Evolutionary conservation across 2,113 vertebrate species (phyloP).

Genomic region (Osmerus mordax): DNA sequence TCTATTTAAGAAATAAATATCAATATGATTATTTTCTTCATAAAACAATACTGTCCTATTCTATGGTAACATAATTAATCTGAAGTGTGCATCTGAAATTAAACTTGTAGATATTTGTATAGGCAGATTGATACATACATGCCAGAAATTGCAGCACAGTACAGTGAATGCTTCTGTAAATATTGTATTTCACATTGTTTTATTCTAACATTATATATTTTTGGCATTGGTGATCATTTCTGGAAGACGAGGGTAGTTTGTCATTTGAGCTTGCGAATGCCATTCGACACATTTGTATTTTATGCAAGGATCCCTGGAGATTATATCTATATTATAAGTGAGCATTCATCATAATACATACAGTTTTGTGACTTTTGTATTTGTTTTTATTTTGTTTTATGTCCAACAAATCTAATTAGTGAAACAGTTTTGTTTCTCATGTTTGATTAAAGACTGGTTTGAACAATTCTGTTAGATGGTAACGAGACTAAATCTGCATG

Average conservation of each 20-base stretch:
- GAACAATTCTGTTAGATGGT: not conserved
- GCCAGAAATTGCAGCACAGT: conserved; percentile 30
- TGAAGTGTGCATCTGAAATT: conserved; percentile 46
- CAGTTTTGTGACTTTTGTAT: not conserved
- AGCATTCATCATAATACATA: too few species aligned
- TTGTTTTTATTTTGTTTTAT: not conserved
- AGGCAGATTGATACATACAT: conserved; percentile 47
- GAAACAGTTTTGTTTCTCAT: not conserved
- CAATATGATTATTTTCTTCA: not conserved
- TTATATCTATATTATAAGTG: too few species aligned
- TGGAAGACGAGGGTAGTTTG: not conserved
- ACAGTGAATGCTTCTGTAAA: conserved; percentile 50
- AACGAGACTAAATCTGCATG: conserved; percentile 53
- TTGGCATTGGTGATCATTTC: not conserved
- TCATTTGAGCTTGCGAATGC: not conserved
- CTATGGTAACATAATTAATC: not conserved
- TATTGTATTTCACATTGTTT: conserved; percentile 47
- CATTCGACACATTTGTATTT: not conserved
- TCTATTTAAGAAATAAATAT: not conserved
- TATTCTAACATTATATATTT: conserved; percentile 26
- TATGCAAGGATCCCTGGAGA: too few species aligned
- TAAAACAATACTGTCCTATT: not conserved
- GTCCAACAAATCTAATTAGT: not conserved
- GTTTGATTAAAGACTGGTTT: not conserved
- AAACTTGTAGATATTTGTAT: conserved; percentile 62